Evolutionary conservation across 2,797 vertebrate species (phyloP), one percentile per base, ranked within the genome.

Genomic region (Galaxias olidus): DNA sequence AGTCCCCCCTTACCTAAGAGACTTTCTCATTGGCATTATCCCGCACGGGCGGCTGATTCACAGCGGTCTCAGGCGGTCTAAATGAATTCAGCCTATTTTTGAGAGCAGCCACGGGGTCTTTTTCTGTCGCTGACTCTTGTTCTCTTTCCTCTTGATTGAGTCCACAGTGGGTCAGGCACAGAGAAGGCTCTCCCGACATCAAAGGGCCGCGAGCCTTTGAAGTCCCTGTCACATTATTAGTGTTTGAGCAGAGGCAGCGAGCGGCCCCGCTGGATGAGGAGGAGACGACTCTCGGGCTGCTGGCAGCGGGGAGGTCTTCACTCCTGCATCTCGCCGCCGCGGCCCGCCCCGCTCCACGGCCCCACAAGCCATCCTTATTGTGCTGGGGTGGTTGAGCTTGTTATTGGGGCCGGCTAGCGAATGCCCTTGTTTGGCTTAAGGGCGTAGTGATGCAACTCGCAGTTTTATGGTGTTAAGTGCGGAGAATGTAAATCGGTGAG

Each of bases 171-270:
- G 87, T 88, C 86, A 84, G 78, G 72, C 74, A 50, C 73, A 40
- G 70, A 72, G 81, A 85, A 75, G 69, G 71, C 85, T 78, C 58
- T 84, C 74, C 73, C 74, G 76, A 83, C 87, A 83, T 91, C 88
- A 90, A 89, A 90, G 86, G 76, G 82, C 83, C 5, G 59, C 14
- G 12, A 85, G 79, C 47, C 87, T 90, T 90, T 90, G 88, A 90
- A 84, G 88, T 87, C 80, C 70, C 80, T 72, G 81, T 82, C 81
- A 81, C 82, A 76, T 86, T 87, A 87, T 88, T 87, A 86, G 83
- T 71, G 82, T 84, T 87, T 81, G 76, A 85, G 82, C 82, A 83
- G 83, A 74, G 87, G 73, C 85, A 72, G 75, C 75, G 46, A 4
- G 46, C 4, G 11, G 12, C 8, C 45, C 46, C 63, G 79, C 73